Evolutionary conservation across 2,888 invertebrate genomes (phyloP), one percentile per base, ranked within the genome.

Genomic region (Magallana nippona): DNA sequence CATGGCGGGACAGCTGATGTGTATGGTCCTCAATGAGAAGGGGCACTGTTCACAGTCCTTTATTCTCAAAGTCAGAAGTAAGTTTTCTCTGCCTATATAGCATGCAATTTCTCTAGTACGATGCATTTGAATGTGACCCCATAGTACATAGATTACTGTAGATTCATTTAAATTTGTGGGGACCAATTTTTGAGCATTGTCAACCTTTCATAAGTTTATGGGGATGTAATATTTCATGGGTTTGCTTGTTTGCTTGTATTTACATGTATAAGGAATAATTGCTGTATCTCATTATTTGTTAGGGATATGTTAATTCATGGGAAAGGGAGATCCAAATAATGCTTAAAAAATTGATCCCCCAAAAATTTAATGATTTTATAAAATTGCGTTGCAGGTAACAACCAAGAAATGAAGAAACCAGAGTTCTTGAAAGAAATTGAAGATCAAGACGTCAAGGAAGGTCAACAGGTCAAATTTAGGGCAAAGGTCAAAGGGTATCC

Each of bases 401-500:
- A 89, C 32, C 90, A 89, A 55, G 93, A 93, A 79, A 84, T 92
- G 97, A 97, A 97, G 93, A 95, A 96, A 89, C 98, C 98, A 0
- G 96, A 96, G 91, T 98, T 98, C 94, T 96, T 96, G 0, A 96
- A 97, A 91, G 96, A 96, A 27, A 95, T 98, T 56, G 96, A 95
- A 88, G 96, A 97, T 93, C 93, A 97, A 81, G 96, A 95, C n/a
- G 96, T 98, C 58, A 96, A 96, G 62, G 98, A 98, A 95, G 98
- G 98, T n/a, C 97, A 97, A 87, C 96, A 96, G 85, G 95, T 98
- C 84, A 96, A 97, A 90, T 95, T 99, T 89, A 96, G 96, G 17
- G 97, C 97, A 88, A 96, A 97, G 88, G 97, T 98, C 81, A 96
- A 96, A 89, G 98, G 98, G 17, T 98, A 98, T 95, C 98, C 98